Base-by-base conservation (phyloP, 2,113 vertebrate species). In the Salvator merianae region DNA sequence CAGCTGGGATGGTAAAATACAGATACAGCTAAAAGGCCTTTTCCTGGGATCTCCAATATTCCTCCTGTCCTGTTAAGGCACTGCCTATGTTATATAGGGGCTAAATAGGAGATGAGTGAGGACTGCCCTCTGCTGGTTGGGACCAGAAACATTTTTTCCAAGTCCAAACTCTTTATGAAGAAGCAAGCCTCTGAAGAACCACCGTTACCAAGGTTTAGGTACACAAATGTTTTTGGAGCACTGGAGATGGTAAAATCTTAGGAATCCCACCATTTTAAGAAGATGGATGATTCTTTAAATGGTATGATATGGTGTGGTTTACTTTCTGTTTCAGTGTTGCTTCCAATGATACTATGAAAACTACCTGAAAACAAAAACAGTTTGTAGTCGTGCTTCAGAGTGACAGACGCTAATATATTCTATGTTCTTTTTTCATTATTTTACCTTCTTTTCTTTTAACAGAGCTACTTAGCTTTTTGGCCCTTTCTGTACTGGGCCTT, bases 41-140 rank as follows among this genome's bases (percentile, higher is more conserved):
- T 79, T 63, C 77, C 55, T 43, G 34, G n/a, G 55, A 79, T 50
- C 40, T 36, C 73, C 28, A 63, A 71, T 9, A n/a, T 72, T 79
- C n/a, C 68, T 65, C n/a, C n/a, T 36, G 14, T 40, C 9, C 2
- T 6, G 59, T 20, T 14, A 12, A 55, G 55, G 20, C 18, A 38
- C 50, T 22, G 53, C 12, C 7, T 71, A 63, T 26, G 32, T 34
- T 63, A 38, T 38, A 26, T 24, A 69, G 68, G n/a, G 74, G 30
- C 70, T n/a, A 47, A 32, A 7, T 71, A 63, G 73, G 75, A 50
- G 7, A 28, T 78, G 68, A 72, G 12, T 66, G 68, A 28, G 43
- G 3, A 34, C 34, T 68, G 34, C 81, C 75, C 86, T 82, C 86
- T 74, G 59, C 75, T 74, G 81, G 76, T 22, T 40, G 68, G 76